These are phyloP conservation scores for Lasioglossum baleicum DNA, from an alignment of 1,140 invertebrate genomes.

Conservation along the genomic window DNA sequence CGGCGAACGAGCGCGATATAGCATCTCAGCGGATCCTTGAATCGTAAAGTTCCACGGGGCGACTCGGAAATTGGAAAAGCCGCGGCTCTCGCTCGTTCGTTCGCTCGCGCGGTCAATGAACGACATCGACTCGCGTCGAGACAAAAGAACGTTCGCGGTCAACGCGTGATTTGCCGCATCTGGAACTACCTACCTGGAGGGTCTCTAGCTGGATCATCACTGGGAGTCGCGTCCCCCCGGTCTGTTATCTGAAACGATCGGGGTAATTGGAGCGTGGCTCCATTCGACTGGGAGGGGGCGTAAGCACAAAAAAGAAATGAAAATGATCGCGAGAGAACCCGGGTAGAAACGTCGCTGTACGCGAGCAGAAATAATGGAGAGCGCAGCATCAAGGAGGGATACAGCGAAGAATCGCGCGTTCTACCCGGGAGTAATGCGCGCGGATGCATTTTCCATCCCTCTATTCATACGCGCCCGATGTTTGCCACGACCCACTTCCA, in stretches of 20 bases:
- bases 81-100: not conserved
- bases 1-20: constrained; percentile 26
- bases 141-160: not conserved
- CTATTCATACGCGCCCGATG: constrained; percentile 60
- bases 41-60: not conserved
- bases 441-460: constrained; percentile 59
- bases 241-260: not conserved
- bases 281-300: not conserved
- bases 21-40: not conserved
- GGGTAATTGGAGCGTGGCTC: not conserved
- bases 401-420: not conserved
- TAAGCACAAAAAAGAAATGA: not conserved
- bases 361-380: constrained; percentile 28
- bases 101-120: constrained; percentile 10
- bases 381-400: not conserved
- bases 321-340: not conserved
- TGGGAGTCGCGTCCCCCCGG: not conserved
- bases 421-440: constrained; percentile 23
- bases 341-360: constrained; percentile 5
- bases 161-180: not conserved
- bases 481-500: constrained; percentile 66
- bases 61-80: constrained; percentile 27
- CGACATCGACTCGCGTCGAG: not conserved
- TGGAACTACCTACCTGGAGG: not conserved
- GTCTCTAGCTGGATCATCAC: too few species aligned